Base-by-base conservation (phyloP, 2,888 invertebrate genomes). In the Drosophila incognita region DNA sequence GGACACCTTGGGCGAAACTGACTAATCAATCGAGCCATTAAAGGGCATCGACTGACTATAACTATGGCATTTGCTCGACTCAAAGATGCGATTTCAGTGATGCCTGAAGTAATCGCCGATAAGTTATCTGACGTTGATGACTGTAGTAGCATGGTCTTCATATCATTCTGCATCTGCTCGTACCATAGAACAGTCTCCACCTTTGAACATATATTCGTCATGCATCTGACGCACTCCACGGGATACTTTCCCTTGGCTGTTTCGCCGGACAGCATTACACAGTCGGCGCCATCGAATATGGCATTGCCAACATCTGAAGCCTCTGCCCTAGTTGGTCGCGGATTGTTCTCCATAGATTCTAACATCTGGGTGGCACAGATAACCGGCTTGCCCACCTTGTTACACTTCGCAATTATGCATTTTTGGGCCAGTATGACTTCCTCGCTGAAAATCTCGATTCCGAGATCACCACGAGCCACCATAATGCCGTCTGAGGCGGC, bases 291-390 rank as follows among this genome's bases (percentile, higher is more conserved):
- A 93, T 99, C 99, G 51, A 99, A 94, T 83, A 99, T 96, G 2
- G 99, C 99, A 94, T 99, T 99, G 61, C 99, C 99, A 0, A 99
- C 99, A 93, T 99, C 99, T 0, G 98, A 98, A 15, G 97, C 96
- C 94, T 99, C 99, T 1, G 99, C 99, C 86, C 99, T 95, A 0
- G 99, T 99, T 1, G 99, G 97, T 1, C 99, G 95, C 0, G 99
- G 99, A 92, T 99, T 99, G 94, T 96, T 97, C 27, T 98, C 96
- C 99, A 99, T 99, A 0, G 98, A 98, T 86, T 99, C 99, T 84
- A 99, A 93, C 99, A 99, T 99, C 93, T 99, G 97, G 0, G 99
- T 99, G 1, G 99, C 99, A 93, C 99, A 99, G 91, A 99, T 99
- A 0, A 98, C 98, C 2, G 99, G 98, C 91, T 99, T 99, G 35